A percentile compares a stretch with the other conserved stretches of the same genome.
Conservation (phyloP, 2,888 invertebrate genomes). For the Ceramica pisi region DNA sequence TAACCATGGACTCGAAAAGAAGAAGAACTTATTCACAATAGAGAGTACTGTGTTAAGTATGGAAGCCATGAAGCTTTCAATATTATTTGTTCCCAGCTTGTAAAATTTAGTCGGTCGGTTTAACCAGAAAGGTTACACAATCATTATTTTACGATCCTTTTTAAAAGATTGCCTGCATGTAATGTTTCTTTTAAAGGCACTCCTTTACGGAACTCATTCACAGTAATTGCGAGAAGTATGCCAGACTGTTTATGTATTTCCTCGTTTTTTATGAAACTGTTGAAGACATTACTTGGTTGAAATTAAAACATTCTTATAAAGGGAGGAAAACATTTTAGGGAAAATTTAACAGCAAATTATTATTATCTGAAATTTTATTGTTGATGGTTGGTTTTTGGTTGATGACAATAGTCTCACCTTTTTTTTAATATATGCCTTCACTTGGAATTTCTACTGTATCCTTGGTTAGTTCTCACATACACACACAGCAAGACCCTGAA, state of each 20-base stretch:
- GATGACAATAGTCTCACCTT: too few relatives aligned
- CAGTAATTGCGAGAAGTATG: slow-evolving; percentile 55
- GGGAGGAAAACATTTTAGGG: background rate
- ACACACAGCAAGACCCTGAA: too few relatives aligned
- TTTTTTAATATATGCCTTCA: too few relatives aligned
- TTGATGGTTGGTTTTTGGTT: background rate
- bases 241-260: slow-evolving; percentile 24
- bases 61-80: slow-evolving; percentile 15
- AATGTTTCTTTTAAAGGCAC: slow-evolving; percentile 60
- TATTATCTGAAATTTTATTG: background rate
- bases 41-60: slow-evolving; percentile 7
- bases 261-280: slow-evolving; percentile 18
- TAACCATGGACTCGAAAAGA: too few relatives aligned
- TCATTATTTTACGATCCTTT: slow-evolving; percentile 62
- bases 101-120: slow-evolving; percentile 27
- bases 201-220: slow-evolving; percentile 29
- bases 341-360: background rate
- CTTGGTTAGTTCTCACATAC: too few relatives aligned
- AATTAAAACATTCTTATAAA: slow-evolving; percentile 19
- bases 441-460: too few relatives aligned
- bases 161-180: slow-evolving; percentile 62
- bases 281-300: background rate
- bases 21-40: too few relatives aligned
- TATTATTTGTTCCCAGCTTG: slow-evolving; percentile 33
- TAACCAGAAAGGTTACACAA: slow-evolving; percentile 30